phyloP scores from a whole-genome alignment of 1,140 invertebrate species.

The Drosophila elegans region DNA sequence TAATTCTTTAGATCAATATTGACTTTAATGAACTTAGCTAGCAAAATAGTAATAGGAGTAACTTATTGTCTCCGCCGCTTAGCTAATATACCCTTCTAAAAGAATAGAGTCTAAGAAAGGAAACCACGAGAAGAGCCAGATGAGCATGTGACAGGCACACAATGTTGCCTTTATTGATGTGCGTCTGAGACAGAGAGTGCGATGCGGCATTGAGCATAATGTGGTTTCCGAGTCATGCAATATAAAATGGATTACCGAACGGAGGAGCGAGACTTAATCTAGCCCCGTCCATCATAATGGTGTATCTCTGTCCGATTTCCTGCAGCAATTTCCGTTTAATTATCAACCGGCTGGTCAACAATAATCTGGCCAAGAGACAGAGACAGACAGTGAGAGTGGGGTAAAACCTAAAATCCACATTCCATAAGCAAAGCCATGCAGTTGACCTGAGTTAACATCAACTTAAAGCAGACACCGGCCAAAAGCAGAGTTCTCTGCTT shows the following conservation, averaged over 20 bases:
- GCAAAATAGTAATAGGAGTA: too few species aligned
- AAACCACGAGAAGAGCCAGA: slow-evolving; percentile 38
- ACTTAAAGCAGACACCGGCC: slow-evolving; percentile 45
- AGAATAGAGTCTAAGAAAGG: slow-evolving; percentile 1
- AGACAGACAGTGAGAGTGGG: background rate
- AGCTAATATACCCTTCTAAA: slow-evolving; percentile 23
- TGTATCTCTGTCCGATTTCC: slow-evolving; percentile 38
- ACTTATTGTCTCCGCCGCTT: background rate
- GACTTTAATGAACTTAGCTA: too few species aligned
- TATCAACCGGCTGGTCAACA: slow-evolving; percentile 48
- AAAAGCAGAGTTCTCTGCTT: slow-evolving; percentile 15
- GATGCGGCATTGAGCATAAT: slow-evolving; percentile 35
- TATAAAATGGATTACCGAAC: slow-evolving; percentile 61
- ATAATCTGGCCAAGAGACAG: slow-evolving; percentile 25
- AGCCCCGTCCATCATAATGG: slow-evolving; percentile 38
- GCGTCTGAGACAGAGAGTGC: slow-evolving; percentile 10
- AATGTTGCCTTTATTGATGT: slow-evolving; percentile 65
- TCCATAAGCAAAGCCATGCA: slow-evolving; percentile 49
- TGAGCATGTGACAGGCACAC: slow-evolving; percentile 63
- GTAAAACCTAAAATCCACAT: slow-evolving; percentile 40
- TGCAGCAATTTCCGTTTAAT: slow-evolving; percentile 65
- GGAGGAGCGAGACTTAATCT: slow-evolving; percentile 28
- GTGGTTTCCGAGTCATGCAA: slow-evolving; percentile 56
- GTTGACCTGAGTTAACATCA: slow-evolving; percentile 62
- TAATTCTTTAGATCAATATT: too few species aligned